A percentile compares a stretch with the other conserved stretches of the same genome.
phyloP scores from a whole-genome alignment of 92 coral and sea anemone species.

The Plumapathes pennacea region DNA sequence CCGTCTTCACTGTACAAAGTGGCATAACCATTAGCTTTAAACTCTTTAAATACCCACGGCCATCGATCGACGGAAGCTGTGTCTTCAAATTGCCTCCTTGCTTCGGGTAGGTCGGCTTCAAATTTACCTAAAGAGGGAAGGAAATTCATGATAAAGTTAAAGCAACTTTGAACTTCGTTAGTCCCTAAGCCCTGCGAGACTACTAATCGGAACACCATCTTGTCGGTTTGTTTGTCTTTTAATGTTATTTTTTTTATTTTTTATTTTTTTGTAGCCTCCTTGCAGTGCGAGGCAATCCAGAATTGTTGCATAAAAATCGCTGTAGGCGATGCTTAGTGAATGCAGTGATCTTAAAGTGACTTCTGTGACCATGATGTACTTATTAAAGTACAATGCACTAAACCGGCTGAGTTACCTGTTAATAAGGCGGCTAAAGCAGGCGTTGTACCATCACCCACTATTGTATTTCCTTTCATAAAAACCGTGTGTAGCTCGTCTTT shows the following conservation, averaged over 20 bases:
- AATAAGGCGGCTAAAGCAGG: slow-evolving; percentile 89
- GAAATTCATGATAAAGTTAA: no score
- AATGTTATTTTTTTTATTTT: no score
- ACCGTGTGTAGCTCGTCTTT: slow-evolving; percentile 65
- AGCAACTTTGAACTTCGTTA: not conserved
- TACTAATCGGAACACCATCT: no score
- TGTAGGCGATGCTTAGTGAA: no score
- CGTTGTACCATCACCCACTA: slow-evolving; percentile 96
- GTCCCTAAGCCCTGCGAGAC: no score
- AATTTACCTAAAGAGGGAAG: slow-evolving; percentile 60
- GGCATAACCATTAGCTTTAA: slow-evolving; percentile 74
- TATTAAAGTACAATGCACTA: no score
- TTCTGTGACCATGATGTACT: no score
- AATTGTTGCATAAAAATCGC: no score
- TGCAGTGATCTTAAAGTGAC: no score
- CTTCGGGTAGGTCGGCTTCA: slow-evolving; percentile 82
- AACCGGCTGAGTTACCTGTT: slow-evolving; percentile 70
- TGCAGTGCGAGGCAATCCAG: no score
- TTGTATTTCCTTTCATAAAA: slow-evolving; percentile 75
- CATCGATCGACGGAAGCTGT: slow-evolving; percentile 72
- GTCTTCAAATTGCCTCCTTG: slow-evolving; percentile 65
- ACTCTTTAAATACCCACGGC: slow-evolving; percentile 90
- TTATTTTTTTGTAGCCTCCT: no score
- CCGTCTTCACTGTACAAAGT: slow-evolving; percentile 87
- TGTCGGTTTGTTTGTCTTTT: no score